A percentile compares a stretch with the other conserved stretches of the same genome.
phyloP scores from a whole-genome alignment of 2,113 vertebrate genomes.

The Chlamydotis undulata region DNA sequence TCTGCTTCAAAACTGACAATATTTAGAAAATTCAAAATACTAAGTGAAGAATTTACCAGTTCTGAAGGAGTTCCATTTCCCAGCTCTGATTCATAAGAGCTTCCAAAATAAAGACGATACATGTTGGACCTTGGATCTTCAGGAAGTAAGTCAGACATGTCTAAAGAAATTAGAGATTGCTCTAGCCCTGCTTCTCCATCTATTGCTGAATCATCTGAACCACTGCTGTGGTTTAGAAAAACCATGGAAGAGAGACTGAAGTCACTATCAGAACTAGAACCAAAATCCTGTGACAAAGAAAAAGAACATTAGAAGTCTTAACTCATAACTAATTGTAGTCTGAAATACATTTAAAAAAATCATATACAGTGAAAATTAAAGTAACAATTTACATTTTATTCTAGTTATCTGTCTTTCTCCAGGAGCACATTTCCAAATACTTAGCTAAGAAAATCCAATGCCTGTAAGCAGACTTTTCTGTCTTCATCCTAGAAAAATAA shows the following conservation, averaged over 20 bases:
- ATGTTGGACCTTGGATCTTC: constrained; percentile 83
- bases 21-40: neutral
- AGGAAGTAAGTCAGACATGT: constrained; percentile 79
- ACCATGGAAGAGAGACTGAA: constrained; percentile 95
- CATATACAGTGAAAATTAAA: neutral
- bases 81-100: constrained; percentile 91
- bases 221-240: constrained; percentile 92
- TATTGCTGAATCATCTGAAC: constrained; percentile 88
- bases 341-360: neutral
- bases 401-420: neutral
- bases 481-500: neutral
- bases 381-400: neutral
- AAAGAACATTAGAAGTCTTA: neutral
- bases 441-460: neutral
- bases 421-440: neutral
- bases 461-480: neutral
- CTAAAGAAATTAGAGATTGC: constrained; percentile 82
- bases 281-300: constrained; percentile 79
- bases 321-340: neutral
- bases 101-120: constrained; percentile 97
- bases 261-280: constrained; percentile 91
- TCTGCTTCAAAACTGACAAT: neutral
- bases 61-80: constrained; percentile 85
- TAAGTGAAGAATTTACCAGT: constrained; percentile 70
- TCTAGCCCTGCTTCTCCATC: constrained; percentile 85